Evolutionary conservation across 2,797 vertebrate species (phyloP).

Genomic region (Mastacembelus armatus): DNA sequence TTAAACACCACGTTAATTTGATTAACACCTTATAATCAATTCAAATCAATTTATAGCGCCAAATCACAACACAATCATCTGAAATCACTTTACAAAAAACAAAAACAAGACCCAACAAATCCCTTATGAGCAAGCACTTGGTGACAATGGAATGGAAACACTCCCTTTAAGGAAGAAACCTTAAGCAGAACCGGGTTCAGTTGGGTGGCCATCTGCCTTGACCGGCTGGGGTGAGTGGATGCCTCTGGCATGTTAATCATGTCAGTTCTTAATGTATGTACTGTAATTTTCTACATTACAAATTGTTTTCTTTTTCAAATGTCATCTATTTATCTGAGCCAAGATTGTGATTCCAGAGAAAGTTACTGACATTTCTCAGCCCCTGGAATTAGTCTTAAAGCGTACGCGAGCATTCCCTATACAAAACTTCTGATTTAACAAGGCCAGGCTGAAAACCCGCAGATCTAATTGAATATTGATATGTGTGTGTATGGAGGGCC

Average conservation of each 20-base stretch:
- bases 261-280: slow-evolving; percentile 18
- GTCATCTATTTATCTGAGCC: slow-evolving; percentile 37
- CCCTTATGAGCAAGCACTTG: no score
- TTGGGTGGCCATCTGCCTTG: no score
- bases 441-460: slow-evolving; percentile 71
- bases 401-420: slow-evolving; percentile 66
- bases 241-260: slow-evolving; percentile 12
- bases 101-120: no score
- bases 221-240: no score
- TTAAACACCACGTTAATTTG: slow-evolving; percentile 25
- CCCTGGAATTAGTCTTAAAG: slow-evolving; percentile 65
- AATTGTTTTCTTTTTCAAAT: slow-evolving; percentile 28
- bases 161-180: no score
- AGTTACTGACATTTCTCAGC: slow-evolving; percentile 51
- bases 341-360: slow-evolving; percentile 64
- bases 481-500: slow-evolving; percentile 67
- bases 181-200: no score
- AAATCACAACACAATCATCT: no score
- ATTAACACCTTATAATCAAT: slow-evolving; percentile 5
- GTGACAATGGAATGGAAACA: no score
- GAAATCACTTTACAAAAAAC: no score
- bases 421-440: slow-evolving; percentile 76
- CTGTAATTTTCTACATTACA: slow-evolving; percentile 31
- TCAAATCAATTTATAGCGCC: no score
- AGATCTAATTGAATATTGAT: slow-evolving; percentile 84